These are phyloP conservation scores for Piscicola geometra DNA, from an alignment of 2,888 invertebrate species.

Conservation along the genomic window DNA sequence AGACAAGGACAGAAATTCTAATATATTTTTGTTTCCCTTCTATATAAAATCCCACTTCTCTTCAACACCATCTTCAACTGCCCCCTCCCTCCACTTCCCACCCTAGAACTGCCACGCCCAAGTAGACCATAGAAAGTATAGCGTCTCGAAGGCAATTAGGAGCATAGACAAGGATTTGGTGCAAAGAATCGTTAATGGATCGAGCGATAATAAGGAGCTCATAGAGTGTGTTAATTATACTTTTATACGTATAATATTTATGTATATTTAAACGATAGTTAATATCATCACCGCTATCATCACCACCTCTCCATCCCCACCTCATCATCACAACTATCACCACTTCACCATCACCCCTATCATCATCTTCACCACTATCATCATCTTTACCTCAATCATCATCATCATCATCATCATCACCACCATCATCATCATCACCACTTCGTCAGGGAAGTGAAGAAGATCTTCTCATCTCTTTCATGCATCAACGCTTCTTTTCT, in stretches of 20 bases:
- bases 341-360: conserved; percentile 43
- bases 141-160: background rate
- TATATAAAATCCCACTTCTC: no score
- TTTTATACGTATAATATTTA: background rate
- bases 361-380: conserved; percentile 47
- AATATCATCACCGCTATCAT: no score
- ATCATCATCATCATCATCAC: background rate
- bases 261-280: no score
- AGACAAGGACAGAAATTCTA: no score
- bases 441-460: conserved; percentile 71
- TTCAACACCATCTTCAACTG: no score
- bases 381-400: no score
- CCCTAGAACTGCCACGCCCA: background rate
- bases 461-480: conserved; percentile 75
- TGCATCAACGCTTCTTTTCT: conserved; percentile 84
- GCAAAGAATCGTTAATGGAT: conserved; percentile 5
- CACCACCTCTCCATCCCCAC: no score
- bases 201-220: conserved; percentile 17
- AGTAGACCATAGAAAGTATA: conserved; percentile 16
- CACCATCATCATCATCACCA: background rate
- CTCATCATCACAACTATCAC: no score
- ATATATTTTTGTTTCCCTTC: no score
- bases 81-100: background rate
- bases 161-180: conserved; percentile 12
- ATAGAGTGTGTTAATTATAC: conserved; percentile 1